phyloP scores from a whole-genome alignment of 2,113 vertebrate species.

The Cyanoliseus patagonus region DNA sequence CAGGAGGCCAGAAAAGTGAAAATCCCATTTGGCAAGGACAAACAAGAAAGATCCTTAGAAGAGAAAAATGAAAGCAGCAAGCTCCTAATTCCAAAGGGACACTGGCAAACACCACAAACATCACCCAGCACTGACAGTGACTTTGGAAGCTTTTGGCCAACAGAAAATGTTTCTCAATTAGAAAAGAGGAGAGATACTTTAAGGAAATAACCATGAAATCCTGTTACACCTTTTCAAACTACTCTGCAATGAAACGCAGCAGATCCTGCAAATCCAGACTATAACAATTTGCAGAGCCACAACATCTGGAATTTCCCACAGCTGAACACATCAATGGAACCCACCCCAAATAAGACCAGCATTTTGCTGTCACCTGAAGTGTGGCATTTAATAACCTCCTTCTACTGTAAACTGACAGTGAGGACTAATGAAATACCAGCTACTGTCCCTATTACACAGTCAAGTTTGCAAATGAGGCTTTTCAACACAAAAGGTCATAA shows the following conservation, averaged over 20 bases:
- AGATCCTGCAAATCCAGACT: background rate
- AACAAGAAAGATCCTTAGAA: background rate
- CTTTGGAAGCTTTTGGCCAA: background rate
- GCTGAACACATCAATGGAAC: background rate
- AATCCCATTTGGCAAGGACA: background rate
- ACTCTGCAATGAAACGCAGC: background rate
- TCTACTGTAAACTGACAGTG: background rate
- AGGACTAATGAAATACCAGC: background rate
- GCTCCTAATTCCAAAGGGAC: background rate
- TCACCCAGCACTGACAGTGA: background rate
- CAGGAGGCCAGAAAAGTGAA: background rate
- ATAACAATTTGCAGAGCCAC: background rate
- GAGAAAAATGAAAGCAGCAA: background rate
- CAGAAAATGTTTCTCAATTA: background rate
- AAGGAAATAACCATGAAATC: background rate
- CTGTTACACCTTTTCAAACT: background rate
- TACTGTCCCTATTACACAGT: background rate
- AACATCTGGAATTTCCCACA: background rate
- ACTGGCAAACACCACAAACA: background rate
- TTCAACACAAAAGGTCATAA: background rate
- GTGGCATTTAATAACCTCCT: background rate
- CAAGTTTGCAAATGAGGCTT: background rate
- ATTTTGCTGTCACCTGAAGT: background rate
- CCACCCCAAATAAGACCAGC: background rate
- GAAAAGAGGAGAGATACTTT: background rate